Evolutionary conservation across 2,113 vertebrate species (phyloP).

Genomic region (Cyprinus carpio): DNA sequence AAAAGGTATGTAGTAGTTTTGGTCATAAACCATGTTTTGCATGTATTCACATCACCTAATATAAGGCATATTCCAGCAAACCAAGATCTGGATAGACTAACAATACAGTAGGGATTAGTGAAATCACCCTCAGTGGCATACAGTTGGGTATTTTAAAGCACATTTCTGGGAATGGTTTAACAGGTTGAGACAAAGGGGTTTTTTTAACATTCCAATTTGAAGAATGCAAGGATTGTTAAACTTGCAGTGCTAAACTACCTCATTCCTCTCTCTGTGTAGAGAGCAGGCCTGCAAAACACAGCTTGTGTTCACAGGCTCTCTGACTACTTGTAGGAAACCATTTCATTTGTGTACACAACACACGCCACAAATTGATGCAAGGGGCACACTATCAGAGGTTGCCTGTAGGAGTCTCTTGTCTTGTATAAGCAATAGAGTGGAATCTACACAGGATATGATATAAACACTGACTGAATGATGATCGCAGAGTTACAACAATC

Average conservation of each 20-base stretch:
- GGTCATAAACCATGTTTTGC: background rate
- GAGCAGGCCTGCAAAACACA: conserved; percentile 40
- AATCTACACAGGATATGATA: conserved; percentile 54
- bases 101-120: conserved; percentile 19
- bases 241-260: conserved; percentile 58
- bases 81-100: background rate
- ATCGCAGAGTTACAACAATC: conserved; percentile 57
- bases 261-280: conserved; percentile 44
- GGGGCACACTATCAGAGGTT: conserved; percentile 44
- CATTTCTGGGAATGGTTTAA: conserved; percentile 70
- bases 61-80: background rate
- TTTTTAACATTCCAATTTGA: conserved; percentile 69
- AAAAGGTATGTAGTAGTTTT: background rate
- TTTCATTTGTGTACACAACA: conserved; percentile 60
- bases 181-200: conserved; percentile 76
- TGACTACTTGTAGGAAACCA: conserved; percentile 46
- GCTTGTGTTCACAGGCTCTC: conserved; percentile 51
- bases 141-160: conserved; percentile 52
- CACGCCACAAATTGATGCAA: conserved; percentile 52
- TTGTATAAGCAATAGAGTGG: conserved; percentile 54
- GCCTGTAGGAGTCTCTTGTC: conserved; percentile 42
- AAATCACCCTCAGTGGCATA: conserved; percentile 24
- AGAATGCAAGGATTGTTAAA: conserved; percentile 65
- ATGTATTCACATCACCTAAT: background rate
- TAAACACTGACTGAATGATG: conserved; percentile 56